phyloP scores from a whole-genome alignment of 2,113 vertebrate genomes.

The Gymnocephalus cernua region DNA sequence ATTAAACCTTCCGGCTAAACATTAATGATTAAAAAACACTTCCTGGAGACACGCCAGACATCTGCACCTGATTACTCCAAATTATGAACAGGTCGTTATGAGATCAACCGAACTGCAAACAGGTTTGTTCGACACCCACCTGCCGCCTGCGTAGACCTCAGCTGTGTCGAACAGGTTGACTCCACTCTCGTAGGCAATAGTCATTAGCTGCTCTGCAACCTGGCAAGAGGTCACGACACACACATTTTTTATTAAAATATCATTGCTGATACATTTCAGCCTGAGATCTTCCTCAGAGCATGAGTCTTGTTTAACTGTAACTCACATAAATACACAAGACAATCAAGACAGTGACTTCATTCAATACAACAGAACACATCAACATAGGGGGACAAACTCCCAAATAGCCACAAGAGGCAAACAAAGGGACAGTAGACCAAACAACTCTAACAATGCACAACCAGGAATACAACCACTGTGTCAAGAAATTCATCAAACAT shows the following conservation, averaged over 20 bases:
- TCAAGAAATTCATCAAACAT: not conserved
- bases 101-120: not conserved
- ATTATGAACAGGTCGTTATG: not conserved
- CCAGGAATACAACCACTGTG: not conserved
- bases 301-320: conserved; percentile 17
- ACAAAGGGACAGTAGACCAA: not conserved
- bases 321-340: not conserved
- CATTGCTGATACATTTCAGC: conserved; percentile 10
- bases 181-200: conserved; percentile 95
- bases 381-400: not conserved
- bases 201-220: conserved; percentile 98
- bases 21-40: not conserved
- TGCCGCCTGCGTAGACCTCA: conserved; percentile 96
- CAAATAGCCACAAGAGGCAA: not conserved
- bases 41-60: not conserved
- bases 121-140: conserved; percentile 82
- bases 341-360: not conserved
- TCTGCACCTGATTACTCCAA: conserved; percentile 22
- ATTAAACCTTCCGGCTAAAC: not conserved
- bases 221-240: conserved; percentile 65
- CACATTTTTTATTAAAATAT: conserved; percentile 23
- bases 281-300: not conserved
- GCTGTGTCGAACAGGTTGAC: conserved; percentile 98
- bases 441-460: not conserved
- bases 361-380: not conserved